A percentile compares a stretch with the other conserved stretches of the same genome.
These are phyloP conservation scores for Atherinosoma microstoma DNA, from an alignment of 2,797 vertebrate genomes.

Conservation along the genomic window DNA sequence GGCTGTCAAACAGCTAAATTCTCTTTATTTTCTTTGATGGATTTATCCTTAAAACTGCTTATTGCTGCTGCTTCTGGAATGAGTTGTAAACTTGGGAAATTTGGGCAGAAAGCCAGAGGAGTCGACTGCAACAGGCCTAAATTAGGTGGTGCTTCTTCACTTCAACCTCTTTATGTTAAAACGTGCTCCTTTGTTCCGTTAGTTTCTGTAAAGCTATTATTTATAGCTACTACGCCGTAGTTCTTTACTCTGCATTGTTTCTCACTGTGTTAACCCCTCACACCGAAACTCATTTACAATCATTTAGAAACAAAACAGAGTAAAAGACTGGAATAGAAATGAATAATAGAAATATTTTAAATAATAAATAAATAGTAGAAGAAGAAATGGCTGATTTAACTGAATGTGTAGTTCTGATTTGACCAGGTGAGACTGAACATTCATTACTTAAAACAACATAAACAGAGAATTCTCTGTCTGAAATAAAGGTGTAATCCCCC, in stretches of 20 bases:
- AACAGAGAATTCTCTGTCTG: not conserved
- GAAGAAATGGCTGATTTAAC: too few relatives aligned
- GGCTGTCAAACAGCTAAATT: not conserved
- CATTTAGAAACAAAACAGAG: too few relatives aligned
- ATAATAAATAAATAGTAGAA: too few relatives aligned
- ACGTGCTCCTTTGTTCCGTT: not conserved
- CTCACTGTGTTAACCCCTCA: too few relatives aligned
- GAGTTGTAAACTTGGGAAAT: not conserved
- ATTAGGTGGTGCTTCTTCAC: not conserved
- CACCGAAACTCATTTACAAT: too few relatives aligned
- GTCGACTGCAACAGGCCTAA: not conserved
- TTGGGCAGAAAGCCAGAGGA: not conserved
- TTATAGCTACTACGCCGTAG: not conserved
- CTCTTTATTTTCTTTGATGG: not conserved
- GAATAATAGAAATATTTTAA: too few relatives aligned
- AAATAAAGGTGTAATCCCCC: not conserved
- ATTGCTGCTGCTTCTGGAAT: not conserved
- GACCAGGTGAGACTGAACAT: too few relatives aligned
- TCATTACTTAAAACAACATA: not conserved
- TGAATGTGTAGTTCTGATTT: too few relatives aligned
- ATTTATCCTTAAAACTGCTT: not conserved
- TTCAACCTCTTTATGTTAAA: constrained; percentile 11
- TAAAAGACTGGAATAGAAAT: too few relatives aligned
- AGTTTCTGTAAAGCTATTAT: not conserved
- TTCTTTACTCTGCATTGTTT: too few relatives aligned